phyloP scores from a whole-genome alignment of 2,113 vertebrate species.

The Nestor notabilis region DNA sequence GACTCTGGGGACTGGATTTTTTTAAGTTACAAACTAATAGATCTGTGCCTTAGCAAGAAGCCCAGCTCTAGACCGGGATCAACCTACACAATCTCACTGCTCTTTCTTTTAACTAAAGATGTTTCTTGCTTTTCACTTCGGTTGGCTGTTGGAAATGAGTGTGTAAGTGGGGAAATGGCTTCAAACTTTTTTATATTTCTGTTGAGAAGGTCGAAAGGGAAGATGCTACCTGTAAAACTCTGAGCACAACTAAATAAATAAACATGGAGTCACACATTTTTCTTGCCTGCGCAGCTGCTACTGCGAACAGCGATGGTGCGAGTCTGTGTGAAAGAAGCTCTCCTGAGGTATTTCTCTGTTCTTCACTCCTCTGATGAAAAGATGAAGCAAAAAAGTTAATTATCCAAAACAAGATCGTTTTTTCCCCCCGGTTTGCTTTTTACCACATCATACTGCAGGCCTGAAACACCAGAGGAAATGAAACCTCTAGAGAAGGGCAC shows the following conservation, averaged over 20 bases:
- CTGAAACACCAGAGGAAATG: neutral
- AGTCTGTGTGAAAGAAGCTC: neutral
- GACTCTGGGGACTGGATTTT: neutral
- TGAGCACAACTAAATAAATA: constrained; percentile 63
- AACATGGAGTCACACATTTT: neutral
- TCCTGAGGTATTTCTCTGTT: neutral
- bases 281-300: neutral
- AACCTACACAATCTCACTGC: neutral
- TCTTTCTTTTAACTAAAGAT: constrained; percentile 2
- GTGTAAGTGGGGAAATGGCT: constrained; percentile 11
- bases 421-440: neutral
- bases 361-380: neutral
- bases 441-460: neutral
- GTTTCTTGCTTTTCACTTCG: constrained; percentile 33
- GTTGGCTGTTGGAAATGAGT: neutral
- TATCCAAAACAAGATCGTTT: neutral
- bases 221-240: constrained; percentile 59
- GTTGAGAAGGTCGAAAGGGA: constrained; percentile 66
- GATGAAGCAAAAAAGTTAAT: neutral
- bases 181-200: constrained; percentile 50
- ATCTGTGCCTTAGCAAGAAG: neutral
- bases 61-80: neutral
- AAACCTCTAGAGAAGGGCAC: neutral
- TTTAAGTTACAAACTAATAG: neutral
- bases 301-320: neutral